These are phyloP conservation scores for Cyprinodon variegatus DNA, from an alignment of 2,113 vertebrate species.

Conservation along the genomic window DNA sequence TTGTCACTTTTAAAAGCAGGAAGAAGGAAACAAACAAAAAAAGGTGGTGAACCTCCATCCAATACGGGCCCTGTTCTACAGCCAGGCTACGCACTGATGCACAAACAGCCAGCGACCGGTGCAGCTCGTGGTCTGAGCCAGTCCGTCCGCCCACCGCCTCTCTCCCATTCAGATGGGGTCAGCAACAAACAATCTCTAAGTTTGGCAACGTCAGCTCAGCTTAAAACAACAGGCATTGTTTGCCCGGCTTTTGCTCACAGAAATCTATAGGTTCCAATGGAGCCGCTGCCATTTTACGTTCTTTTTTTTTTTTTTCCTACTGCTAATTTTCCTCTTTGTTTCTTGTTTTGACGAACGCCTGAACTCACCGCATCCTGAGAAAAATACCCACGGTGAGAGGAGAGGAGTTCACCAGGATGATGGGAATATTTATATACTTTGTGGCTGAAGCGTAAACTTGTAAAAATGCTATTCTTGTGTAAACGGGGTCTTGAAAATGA, in stretches of 20 bases:
- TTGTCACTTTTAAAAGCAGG: too few relatives aligned
- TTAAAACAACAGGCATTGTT: constrained; percentile 81
- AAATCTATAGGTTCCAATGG: constrained; percentile 73
- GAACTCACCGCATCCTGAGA: background rate
- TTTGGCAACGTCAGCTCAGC: constrained; percentile 76
- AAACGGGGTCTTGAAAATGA: constrained; percentile 71
- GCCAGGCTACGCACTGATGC: background rate
- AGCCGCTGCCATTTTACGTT: constrained; percentile 25
- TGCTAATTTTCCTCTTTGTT: constrained; percentile 37
- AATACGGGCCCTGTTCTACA: background rate
- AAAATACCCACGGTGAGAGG: background rate
- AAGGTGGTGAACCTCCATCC: background rate
- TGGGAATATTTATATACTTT: background rate
- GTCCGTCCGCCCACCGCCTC: constrained; percentile 37
- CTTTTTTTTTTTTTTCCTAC: constrained; percentile 22
- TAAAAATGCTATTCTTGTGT: constrained; percentile 78
- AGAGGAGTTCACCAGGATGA: background rate
- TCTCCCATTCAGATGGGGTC: constrained; percentile 71
- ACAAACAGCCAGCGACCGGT: constrained; percentile 5
- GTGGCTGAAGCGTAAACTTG: constrained; percentile 47
- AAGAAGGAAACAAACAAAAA: background rate
- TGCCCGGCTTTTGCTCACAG: constrained; percentile 65
- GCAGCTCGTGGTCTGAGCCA: constrained; percentile 27
- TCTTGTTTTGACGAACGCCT: background rate
- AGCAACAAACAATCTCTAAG: constrained; percentile 82